A percentile compares a stretch with the other conserved stretches of the same genome.
phyloP scores from a whole-genome alignment of 2,888 invertebrate species.

The Lasioglossum figueresi region DNA sequence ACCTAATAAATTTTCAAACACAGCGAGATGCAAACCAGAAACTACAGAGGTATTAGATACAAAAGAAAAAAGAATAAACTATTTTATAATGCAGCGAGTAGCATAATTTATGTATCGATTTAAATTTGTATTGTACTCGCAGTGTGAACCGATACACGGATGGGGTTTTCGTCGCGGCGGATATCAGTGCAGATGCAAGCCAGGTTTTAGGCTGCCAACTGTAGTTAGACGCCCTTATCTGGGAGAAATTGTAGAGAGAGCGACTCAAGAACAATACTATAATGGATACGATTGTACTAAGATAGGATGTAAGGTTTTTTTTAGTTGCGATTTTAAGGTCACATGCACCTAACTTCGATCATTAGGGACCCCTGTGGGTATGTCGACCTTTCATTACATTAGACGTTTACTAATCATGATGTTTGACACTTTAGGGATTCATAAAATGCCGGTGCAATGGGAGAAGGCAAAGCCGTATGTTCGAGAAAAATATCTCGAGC shows the following conservation, averaged over 20 bases:
- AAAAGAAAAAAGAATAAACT: not conserved
- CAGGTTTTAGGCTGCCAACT: slow-evolving; percentile 94
- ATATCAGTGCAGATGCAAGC: slow-evolving; percentile 96
- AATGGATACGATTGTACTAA: slow-evolving; percentile 95
- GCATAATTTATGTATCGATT: not conserved
- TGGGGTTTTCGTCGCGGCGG: slow-evolving; percentile 98
- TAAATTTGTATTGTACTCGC: slow-evolving; percentile 31
- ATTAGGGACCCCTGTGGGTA: no score
- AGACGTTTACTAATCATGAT: not conserved
- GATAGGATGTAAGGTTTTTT: slow-evolving; percentile 96
- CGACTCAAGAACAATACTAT: slow-evolving; percentile 96
- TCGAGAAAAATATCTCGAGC: slow-evolving; percentile 90
- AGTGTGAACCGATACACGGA: slow-evolving; percentile 98
- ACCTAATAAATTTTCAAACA: slow-evolving; percentile 95
- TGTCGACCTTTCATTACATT: not conserved
- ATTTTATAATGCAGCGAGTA: not conserved
- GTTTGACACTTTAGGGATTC: slow-evolving; percentile 88
- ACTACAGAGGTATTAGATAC: slow-evolving; percentile 90
- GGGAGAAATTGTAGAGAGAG: slow-evolving; percentile 96
- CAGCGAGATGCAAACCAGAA: slow-evolving; percentile 95
- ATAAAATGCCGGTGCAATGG: slow-evolving; percentile 94
- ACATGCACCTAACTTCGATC: no score
- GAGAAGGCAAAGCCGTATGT: slow-evolving; percentile 89
- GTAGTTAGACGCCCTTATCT: slow-evolving; percentile 95
- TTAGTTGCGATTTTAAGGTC: no score